Conservation (phyloP, 2,113 vertebrate genomes). For the Isurus oxyrinchus region DNA sequence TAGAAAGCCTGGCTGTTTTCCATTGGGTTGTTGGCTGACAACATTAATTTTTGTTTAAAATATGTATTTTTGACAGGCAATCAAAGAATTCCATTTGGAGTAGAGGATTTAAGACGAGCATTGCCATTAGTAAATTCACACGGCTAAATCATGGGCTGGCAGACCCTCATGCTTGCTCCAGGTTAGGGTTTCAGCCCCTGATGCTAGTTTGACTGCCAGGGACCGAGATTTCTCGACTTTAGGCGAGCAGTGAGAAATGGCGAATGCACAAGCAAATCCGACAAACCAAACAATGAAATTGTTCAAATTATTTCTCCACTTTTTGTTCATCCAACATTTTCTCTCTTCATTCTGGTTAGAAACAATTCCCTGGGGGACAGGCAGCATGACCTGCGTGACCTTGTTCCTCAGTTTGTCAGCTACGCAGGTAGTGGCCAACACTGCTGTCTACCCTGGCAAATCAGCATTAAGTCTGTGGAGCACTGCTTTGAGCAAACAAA, state of each 20-base stretch:
- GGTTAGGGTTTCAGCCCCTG: background rate
- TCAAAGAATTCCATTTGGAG: background rate
- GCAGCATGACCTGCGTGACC: too few species aligned
- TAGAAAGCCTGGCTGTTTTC: constrained; percentile 41
- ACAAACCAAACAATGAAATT: too few species aligned
- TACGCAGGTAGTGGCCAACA: too few species aligned
- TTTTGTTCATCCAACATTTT: too few species aligned
- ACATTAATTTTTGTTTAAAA: background rate
- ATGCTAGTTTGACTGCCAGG: background rate
- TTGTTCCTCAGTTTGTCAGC: too few species aligned
- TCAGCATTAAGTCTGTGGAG: too few species aligned
- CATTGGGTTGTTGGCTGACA: constrained; percentile 39
- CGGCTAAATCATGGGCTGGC: background rate
- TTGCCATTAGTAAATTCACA: background rate
- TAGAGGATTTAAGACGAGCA: background rate
- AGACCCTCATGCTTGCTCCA: background rate
- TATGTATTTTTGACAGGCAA: background rate
- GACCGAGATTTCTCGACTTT: background rate
- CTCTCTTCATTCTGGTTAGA: too few species aligned
- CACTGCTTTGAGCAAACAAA: too few species aligned
- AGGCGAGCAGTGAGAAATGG: background rate
- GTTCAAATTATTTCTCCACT: too few species aligned
- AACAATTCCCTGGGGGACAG: too few species aligned
- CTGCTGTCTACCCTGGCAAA: too few species aligned
- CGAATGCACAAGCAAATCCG: too few species aligned